phyloP scores from a whole-genome alignment of 2,113 vertebrate genomes.

The Petromus typicus region DNA sequence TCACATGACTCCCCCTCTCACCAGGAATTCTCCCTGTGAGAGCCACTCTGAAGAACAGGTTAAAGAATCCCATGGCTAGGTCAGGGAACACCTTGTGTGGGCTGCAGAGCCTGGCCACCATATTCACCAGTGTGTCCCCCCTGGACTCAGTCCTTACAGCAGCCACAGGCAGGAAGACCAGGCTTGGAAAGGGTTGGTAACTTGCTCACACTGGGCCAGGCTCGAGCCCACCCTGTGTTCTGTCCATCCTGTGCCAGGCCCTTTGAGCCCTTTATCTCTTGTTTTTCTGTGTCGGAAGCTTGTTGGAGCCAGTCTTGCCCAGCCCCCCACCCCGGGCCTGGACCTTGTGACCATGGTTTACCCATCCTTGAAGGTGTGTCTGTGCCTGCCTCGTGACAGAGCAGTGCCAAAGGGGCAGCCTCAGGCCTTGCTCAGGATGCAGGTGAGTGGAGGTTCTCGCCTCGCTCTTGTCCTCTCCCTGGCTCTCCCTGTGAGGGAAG shows the following conservation, averaged over 20 bases:
- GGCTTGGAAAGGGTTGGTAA: not conserved
- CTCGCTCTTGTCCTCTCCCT: not conserved
- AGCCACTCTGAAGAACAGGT: not conserved
- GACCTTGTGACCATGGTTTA: not conserved
- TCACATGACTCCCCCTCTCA: rapidly evolving
- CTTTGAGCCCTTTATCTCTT: not conserved
- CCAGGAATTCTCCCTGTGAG: not conserved
- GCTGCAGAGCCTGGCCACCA: too few species aligned
- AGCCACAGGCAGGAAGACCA: not conserved
- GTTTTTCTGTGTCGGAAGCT: too few species aligned
- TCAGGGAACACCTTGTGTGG: not conserved
- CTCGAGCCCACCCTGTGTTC: not conserved
- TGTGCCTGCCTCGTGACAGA: rapidly evolving
- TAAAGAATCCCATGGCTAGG: not conserved
- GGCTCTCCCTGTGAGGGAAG: not conserved
- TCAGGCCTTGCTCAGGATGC: not conserved
- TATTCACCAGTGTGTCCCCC: not conserved
- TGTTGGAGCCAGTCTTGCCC: not conserved
- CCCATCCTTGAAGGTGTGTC: not conserved
- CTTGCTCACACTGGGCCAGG: not conserved
- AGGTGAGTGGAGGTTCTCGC: not conserved
- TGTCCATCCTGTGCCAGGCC: not conserved
- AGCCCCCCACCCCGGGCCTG: not conserved
- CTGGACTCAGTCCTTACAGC: not conserved
- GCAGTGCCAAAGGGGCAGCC: not conserved